Base-by-base conservation (phyloP, 2,113 vertebrate species). In the Ammodytes dubius region DNA sequence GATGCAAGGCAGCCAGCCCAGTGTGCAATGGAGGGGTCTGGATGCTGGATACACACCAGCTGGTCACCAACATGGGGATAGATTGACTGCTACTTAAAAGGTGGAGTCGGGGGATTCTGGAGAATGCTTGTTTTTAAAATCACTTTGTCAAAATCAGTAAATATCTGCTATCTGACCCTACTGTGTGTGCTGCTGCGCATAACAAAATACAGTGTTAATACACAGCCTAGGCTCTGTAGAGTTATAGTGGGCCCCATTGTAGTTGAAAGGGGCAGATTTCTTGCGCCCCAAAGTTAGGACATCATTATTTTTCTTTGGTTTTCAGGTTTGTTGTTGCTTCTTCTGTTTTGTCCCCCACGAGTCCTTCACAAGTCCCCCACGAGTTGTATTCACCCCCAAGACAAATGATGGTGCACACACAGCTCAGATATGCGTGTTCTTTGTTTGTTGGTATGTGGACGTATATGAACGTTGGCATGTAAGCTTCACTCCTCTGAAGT, bases 291-390 rank as follows among this genome's bases (percentile, higher is more conserved):
- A 81, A 87, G 85, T 87, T 71, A 35, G 70, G 47, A 54, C 86
- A 85, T 89, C 87, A 82, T 89, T 91, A 88, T 90, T 88, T 88
- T 74, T 42, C 14, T 60, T 50, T 64, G 4, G 42, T 68, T 83
- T 71, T 74, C n/a, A 40, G 50, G 37, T 87, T 58, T 74, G 60
- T 54, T 58, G 46, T 63, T 47, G 11, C 13, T 43, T 46, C 5
- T 27, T 61, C 43, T 57, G 66, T 46, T 81, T 79, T 47, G 56
- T 64, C 39, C 57, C 71, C 43, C 43, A 27, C 27, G 27, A 27
- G 27, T 27, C 27, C 27, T 27, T 27, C 27, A 27, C 27, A 27
- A 27, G 27, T 27, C 27, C 27, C 27, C 27, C 27, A 27, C 19
- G 11, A 84, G 60, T 67, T 49, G 61, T 54, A 49, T 76, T 59